A percentile compares a stretch with the other conserved stretches of the same genome.
Evolutionary conservation across 2,113 vertebrate genomes (phyloP).

Genomic region (Sorex araneus): DNA sequence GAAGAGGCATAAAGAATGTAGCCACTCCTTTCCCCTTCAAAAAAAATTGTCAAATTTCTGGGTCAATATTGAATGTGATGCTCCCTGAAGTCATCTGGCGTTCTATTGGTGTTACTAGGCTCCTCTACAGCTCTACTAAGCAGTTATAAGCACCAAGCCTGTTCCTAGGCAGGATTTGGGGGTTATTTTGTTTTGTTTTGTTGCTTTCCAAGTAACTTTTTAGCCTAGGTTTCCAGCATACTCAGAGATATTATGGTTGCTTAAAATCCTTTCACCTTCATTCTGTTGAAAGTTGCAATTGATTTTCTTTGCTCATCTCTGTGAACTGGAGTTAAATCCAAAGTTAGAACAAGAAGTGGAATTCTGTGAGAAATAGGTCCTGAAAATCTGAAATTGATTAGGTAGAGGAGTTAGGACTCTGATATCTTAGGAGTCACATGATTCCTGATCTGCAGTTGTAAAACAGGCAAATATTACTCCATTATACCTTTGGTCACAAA

Average conservation of each 20-base stretch:
- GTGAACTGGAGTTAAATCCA: background rate
- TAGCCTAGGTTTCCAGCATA: slow-evolving; percentile 5
- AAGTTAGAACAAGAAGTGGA: background rate
- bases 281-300: background rate
- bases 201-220: background rate
- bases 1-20: background rate
- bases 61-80: background rate
- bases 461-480: background rate
- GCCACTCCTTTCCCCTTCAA: too few relatives aligned
- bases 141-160: background rate
- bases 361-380: background rate
- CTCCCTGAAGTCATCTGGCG: background rate
- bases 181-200: background rate
- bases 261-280: background rate
- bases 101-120: background rate
- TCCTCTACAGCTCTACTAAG: background rate
- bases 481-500: background rate
- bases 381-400: background rate
- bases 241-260: background rate
- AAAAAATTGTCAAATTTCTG: background rate
- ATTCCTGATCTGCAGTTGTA: background rate
- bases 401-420: background rate
- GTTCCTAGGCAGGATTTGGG: background rate
- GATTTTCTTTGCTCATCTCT: background rate
- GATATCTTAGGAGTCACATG: background rate